Percentiles rank a stretch among this genome's conserved stretches.
phyloP scores from a whole-genome alignment of 2,888 invertebrate genomes.

The Rhagium mordax region DNA sequence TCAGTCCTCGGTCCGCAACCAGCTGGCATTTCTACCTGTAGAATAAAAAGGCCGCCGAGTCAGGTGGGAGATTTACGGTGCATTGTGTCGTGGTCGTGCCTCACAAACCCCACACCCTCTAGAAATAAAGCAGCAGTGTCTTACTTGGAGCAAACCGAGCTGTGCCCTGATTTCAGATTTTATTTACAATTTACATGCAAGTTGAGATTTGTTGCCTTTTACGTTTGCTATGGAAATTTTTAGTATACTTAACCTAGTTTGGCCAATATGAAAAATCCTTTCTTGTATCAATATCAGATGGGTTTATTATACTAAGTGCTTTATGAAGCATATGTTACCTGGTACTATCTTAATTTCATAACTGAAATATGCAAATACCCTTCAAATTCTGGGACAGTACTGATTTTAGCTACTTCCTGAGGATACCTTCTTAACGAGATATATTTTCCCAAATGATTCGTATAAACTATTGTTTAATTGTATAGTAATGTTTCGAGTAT shows the following conservation, averaged over 20 bases:
- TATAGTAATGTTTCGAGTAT: too few relatives aligned
- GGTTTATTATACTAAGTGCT: background rate
- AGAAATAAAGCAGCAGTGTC: slow-evolving; percentile 15
- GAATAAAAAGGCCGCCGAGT: slow-evolving; percentile 32
- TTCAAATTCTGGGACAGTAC: too few relatives aligned
- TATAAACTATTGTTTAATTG: too few relatives aligned
- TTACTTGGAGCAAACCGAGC: slow-evolving; percentile 11
- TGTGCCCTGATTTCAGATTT: slow-evolving; percentile 25
- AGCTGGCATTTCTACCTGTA: slow-evolving; percentile 37
- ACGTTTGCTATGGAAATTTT: background rate
- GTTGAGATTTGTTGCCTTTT: slow-evolving; percentile 21
- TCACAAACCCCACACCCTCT: slow-evolving; percentile 31
- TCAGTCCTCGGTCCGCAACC: slow-evolving; percentile 28
- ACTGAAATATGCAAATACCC: too few relatives aligned
- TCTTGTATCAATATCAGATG: background rate
- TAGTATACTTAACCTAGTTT: background rate
- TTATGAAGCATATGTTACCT: too few relatives aligned
- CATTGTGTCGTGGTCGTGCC: slow-evolving; percentile 29
- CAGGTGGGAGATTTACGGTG: slow-evolving; percentile 35
- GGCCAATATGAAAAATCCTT: background rate
- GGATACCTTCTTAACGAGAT: too few relatives aligned
- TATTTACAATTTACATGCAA: slow-evolving; percentile 25
- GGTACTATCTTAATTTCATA: too few relatives aligned
- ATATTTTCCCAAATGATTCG: too few relatives aligned
- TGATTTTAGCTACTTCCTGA: too few relatives aligned